phyloP scores from a whole-genome alignment of 2,113 vertebrate genomes.

The Alces alces region DNA sequence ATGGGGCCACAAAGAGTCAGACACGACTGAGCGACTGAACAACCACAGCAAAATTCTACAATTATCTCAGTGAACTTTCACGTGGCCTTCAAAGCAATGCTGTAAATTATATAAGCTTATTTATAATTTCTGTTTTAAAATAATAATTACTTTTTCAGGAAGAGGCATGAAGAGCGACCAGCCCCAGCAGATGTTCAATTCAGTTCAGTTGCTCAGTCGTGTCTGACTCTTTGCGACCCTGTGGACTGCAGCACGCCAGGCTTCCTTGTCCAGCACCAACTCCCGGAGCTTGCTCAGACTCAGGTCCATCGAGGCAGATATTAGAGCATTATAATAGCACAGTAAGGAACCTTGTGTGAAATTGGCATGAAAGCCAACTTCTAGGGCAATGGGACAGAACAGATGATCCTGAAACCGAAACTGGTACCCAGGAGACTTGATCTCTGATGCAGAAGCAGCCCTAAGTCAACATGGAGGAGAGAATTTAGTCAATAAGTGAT shows the following conservation, averaged over 20 bases:
- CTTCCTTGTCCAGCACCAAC: not conserved
- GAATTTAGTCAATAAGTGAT: not conserved
- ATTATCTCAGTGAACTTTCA: not conserved
- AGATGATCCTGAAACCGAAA: not conserved
- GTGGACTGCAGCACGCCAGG: not conserved
- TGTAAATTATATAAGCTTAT: too few species aligned
- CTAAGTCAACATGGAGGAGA: too few species aligned
- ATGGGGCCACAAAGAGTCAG: not conserved
- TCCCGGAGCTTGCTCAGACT: not conserved
- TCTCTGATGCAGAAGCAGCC: not conserved
- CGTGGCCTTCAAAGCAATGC: not conserved
- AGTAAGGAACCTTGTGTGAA: not conserved
- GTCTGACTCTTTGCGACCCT: not conserved
- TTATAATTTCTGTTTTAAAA: not conserved
- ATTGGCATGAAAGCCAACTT: too few species aligned
- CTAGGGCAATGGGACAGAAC: not conserved
- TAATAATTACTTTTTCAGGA: not conserved
- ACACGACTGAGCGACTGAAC: not conserved
- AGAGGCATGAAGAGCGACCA: not conserved
- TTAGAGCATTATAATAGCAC: not conserved
- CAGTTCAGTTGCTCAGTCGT: not conserved
- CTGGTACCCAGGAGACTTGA: not conserved
- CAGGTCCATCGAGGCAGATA: not conserved
- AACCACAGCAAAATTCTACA: not conserved
- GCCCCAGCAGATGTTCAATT: not conserved